Conservation (phyloP, 2,113 vertebrate species). For the Siphamia tubifer region DNA sequence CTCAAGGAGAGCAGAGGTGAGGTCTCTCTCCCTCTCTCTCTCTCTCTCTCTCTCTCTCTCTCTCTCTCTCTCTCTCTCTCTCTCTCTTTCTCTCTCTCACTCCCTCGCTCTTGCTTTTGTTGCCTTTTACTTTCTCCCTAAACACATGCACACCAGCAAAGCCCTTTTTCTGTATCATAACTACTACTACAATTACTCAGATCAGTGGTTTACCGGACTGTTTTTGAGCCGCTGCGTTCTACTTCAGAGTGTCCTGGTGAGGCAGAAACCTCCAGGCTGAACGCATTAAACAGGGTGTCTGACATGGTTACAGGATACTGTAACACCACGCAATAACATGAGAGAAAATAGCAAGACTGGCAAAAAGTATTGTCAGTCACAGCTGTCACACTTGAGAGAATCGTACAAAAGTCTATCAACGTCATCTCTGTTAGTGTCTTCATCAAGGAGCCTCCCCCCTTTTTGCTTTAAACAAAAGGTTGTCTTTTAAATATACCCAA, state of each 20-base stretch:
- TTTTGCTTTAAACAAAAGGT: constrained; percentile 49
- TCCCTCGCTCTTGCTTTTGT: constrained; percentile 21
- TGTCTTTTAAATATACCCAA: constrained; percentile 31
- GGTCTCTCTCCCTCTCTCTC: constrained; percentile 61
- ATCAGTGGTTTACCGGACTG: constrained; percentile 78
- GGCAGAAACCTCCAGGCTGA: constrained; percentile 65
- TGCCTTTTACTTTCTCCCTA: constrained; percentile 42
- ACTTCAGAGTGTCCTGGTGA: constrained; percentile 62
- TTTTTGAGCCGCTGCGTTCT: constrained; percentile 48
- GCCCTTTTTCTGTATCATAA: constrained; percentile 77
- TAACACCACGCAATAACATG: constrained; percentile 73
- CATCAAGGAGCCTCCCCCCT: constrained; percentile 26
- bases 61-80: constrained; percentile 28
- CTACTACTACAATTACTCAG: constrained; percentile 82
- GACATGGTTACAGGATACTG: constrained; percentile 62
- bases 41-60: constrained; percentile 7
- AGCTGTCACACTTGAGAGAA: constrained; percentile 67
- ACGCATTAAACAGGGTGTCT: constrained; percentile 69
- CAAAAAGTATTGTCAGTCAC: constrained; percentile 66
- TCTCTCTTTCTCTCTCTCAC: not conserved
- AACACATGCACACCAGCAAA: constrained; percentile 68
- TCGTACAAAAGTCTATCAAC: constrained; percentile 52
- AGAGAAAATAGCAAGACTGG: constrained; percentile 60
- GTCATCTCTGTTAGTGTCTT: constrained; percentile 44
- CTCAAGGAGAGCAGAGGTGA: constrained; percentile 84